phyloP scores from a whole-genome alignment of 2,113 vertebrate species.

The Cephalophus harveyi region DNA sequence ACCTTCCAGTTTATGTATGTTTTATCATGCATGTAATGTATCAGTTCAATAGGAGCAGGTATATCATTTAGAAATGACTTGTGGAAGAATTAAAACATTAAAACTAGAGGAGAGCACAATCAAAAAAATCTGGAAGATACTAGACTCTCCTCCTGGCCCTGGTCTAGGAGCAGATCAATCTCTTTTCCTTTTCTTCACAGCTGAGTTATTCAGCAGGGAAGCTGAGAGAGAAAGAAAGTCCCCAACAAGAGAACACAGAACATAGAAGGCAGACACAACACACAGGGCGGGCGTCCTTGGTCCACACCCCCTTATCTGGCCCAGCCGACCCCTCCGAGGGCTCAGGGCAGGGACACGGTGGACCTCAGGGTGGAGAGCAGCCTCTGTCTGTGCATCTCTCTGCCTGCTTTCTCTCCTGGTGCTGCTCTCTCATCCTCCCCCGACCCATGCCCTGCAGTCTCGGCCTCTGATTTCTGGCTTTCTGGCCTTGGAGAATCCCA shows the following conservation, averaged over 20 bases:
- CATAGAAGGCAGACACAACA: neutral
- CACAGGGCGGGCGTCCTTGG: neutral
- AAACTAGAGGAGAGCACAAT: neutral
- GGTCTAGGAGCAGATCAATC: neutral
- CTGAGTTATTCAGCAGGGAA: neutral
- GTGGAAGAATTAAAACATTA: neutral
- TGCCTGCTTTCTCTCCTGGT: neutral
- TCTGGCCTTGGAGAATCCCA: neutral
- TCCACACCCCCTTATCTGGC: neutral
- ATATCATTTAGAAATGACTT: neutral
- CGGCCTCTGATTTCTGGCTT: neutral
- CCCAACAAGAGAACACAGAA: neutral
- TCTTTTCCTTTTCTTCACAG: neutral
- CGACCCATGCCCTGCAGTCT: neutral
- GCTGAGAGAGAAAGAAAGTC: neutral
- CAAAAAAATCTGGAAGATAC: neutral
- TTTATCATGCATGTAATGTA: neutral
- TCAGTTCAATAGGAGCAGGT: neutral
- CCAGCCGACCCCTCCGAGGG: neutral
- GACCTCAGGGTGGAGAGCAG: neutral
- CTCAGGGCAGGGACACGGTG: neutral
- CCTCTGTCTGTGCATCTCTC: neutral
- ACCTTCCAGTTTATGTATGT: neutral
- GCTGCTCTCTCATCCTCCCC: neutral
- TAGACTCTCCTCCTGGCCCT: neutral